Conservation (phyloP, 1,140 invertebrate species). For the Panagrolaimus sp. region DNA sequence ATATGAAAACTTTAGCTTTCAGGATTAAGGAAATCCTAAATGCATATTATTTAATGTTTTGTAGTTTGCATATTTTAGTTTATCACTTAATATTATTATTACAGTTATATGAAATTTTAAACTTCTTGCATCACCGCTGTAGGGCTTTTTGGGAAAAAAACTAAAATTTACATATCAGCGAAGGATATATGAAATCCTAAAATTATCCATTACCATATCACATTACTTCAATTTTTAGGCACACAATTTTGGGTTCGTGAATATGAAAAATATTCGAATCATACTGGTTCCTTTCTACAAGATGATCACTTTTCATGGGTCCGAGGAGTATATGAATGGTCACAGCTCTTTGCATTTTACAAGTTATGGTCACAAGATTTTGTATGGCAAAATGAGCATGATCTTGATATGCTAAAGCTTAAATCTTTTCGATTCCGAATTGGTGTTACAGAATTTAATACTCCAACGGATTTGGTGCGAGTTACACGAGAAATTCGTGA, state of each 20-base stretch:
- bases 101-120: too few species aligned
- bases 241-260: slow-evolving; percentile 55
- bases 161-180: too few species aligned
- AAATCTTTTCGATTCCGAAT: slow-evolving; percentile 55
- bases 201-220: too few species aligned
- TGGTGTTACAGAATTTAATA: slow-evolving; percentile 53
- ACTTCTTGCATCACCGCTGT: too few species aligned
- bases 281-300: slow-evolving; percentile 46
- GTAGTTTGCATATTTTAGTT: too few species aligned
- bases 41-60: too few species aligned
- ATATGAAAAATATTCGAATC: slow-evolving; percentile 54
- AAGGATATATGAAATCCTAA: too few species aligned
- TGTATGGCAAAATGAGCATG: slow-evolving; percentile 49
- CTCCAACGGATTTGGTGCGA: slow-evolving; percentile 48
- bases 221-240: slow-evolving; percentile 14
- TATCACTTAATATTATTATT: too few species aligned
- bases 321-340: slow-evolving; percentile 55
- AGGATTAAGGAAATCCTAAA: too few species aligned
- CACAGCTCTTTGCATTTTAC: slow-evolving; percentile 55
- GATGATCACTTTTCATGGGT: slow-evolving; percentile 54
- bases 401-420: slow-evolving; percentile 41
- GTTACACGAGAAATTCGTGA: slow-evolving; percentile 64
- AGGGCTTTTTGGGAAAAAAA: too few species aligned
- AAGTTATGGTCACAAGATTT: slow-evolving; percentile 58
- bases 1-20: too few species aligned